phyloP scores from a whole-genome alignment of 2,797 vertebrate species.

The Paedocypris micromegethes region DNA sequence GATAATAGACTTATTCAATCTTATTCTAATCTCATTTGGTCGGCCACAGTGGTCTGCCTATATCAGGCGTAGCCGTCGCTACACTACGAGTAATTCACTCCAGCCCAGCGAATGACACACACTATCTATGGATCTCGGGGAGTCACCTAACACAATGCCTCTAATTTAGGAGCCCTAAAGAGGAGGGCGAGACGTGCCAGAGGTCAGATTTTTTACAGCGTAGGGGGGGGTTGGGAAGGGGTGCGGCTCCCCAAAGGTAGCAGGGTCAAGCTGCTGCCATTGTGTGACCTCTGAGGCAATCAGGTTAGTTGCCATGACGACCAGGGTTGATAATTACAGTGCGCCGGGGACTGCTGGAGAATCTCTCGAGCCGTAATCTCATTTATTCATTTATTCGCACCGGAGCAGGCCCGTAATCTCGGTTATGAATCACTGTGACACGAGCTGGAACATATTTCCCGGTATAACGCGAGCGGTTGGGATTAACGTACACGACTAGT shows the following conservation, averaged over 20 bases:
- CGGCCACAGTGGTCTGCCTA: conserved; percentile 34
- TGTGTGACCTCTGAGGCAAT: conserved; percentile 71
- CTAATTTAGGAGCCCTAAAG: conserved; percentile 72
- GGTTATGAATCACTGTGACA: too few species aligned
- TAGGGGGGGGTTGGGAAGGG: conserved; percentile 56
- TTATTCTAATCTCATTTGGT: conserved; percentile 41
- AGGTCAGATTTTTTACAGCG: conserved; percentile 66
- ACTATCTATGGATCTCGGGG: conserved; percentile 71
- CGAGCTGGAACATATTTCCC: too few species aligned
- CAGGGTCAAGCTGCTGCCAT: conserved; percentile 68
- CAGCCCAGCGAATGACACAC: conserved; percentile 54
- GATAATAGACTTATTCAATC: conserved; percentile 56
- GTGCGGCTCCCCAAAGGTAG: conserved; percentile 76
- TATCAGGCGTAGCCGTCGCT: conserved; percentile 50
- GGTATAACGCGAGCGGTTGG: too few species aligned
- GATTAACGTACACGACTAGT: too few species aligned
- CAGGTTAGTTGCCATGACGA: conserved; percentile 57
- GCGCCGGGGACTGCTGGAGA: conserved; percentile 11
- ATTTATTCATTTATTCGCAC: too few species aligned
- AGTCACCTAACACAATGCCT: conserved; percentile 73
- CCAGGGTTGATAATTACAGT: conserved; percentile 43
- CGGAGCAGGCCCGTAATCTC: too few species aligned
- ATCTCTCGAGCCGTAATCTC: not conserved
- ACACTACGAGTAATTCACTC: conserved; percentile 59
- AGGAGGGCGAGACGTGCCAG: conserved; percentile 65